These are phyloP conservation scores for Yponomeuta plumbellus DNA, from an alignment of 2,888 invertebrate species.

Conservation along the genomic window DNA sequence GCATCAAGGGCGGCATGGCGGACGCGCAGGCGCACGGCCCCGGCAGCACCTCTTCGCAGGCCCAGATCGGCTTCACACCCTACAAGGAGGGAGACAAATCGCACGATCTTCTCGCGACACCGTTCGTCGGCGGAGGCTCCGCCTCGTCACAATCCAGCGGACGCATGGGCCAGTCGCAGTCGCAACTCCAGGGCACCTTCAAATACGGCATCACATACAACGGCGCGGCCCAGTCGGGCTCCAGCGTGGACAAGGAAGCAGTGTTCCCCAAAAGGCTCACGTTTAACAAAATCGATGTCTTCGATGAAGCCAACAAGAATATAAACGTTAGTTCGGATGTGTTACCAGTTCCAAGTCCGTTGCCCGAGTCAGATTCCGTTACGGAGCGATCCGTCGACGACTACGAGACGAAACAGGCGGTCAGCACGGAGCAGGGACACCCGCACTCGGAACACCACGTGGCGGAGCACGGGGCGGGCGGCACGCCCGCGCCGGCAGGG, in stretches of 20 bases:
- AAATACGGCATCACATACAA: conserved; percentile 85
- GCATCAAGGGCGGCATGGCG: conserved; percentile 88
- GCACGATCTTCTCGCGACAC: conserved; percentile 65
- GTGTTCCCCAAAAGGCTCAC: conserved; percentile 58
- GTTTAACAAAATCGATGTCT: conserved; percentile 64
- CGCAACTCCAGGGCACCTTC: conserved; percentile 88
- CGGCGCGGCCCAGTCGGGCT: conserved; percentile 89
- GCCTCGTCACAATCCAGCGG: conserved; percentile 87
- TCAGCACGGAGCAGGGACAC: conserved; percentile 34
- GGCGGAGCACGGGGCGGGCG: conserved; percentile 29
- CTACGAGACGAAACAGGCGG: neutral
- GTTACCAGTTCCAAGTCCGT: neutral
- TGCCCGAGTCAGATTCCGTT: neutral
- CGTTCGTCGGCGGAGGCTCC: conserved; percentile 85
- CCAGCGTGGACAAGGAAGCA: conserved; percentile 79
- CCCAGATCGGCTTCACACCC: conserved; percentile 91
- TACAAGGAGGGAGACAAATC: conserved; percentile 78
- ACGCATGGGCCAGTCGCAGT: conserved; percentile 86
- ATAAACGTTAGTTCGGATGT: conserved; percentile 26
- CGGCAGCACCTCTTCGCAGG: conserved; percentile 90
- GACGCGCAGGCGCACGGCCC: conserved; percentile 91
- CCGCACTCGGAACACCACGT: conserved; percentile 61
- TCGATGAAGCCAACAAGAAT: conserved; percentile 59
- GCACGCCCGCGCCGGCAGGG: conserved; percentile 38
- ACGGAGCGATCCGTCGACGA: neutral